Conservation (phyloP, 1,140 invertebrate genomes). For the Pseudomyrmex sp. region DNA sequence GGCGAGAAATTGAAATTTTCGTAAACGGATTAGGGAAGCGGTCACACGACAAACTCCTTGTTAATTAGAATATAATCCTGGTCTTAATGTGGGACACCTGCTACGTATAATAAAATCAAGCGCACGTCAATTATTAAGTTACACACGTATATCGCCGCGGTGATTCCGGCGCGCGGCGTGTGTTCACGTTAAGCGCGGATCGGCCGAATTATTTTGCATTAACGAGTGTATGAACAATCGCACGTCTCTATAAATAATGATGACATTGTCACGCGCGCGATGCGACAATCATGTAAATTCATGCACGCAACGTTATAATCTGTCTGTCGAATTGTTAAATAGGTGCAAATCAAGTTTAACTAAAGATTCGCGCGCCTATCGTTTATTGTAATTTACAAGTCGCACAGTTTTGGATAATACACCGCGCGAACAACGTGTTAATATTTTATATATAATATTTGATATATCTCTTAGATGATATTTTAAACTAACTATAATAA, state of each 20-base stretch:
- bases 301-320: conserved; percentile 3
- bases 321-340: neutral
- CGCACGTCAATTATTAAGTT: conserved; percentile 54
- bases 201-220: conserved; percentile 26
- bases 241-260: conserved; percentile 27
- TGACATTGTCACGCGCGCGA: conserved; percentile 3
- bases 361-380: neutral
- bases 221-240: conserved; percentile 35
- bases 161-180: neutral
- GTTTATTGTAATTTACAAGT: neutral
- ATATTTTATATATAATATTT: conserved; percentile 1
- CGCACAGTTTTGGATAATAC: neutral
- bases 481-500: conserved; percentile 17
- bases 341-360: neutral
- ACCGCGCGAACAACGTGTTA: neutral
- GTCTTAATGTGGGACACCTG: conserved; percentile 75
- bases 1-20: conserved; percentile 84
- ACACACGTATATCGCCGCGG: conserved; percentile 15
- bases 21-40: conserved; percentile 82
- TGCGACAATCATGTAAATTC: neutral
- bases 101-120: conserved; percentile 66
- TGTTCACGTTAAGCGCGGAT: neutral
- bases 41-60: conserved; percentile 79
- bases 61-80: conserved; percentile 85
- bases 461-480: neutral